A percentile compares a stretch with the other conserved stretches of the same genome.
phyloP scores from a whole-genome alignment of 2,113 vertebrate genomes.

The Oryzias celebensis region DNA sequence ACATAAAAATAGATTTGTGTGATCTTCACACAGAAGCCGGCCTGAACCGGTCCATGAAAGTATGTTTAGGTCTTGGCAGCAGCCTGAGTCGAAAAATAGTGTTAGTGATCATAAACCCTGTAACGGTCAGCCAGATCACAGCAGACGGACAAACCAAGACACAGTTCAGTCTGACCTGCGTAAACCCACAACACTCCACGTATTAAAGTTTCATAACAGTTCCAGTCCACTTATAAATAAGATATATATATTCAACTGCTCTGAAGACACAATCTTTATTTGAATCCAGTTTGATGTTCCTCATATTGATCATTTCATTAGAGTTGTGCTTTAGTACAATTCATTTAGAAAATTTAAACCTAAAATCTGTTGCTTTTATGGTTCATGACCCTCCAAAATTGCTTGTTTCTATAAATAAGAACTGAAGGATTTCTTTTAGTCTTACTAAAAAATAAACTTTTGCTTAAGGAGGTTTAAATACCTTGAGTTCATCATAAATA shows the following conservation, averaged over 20 bases:
- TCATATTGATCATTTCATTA: too few relatives aligned
- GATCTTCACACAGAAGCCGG: conserved; percentile 31
- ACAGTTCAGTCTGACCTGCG: conserved; percentile 20
- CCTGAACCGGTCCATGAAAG: conserved; percentile 15
- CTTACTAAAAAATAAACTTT: too few relatives aligned
- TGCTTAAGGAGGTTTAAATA: too few relatives aligned
- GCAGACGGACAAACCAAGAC: conserved; percentile 14
- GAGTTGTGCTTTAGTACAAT: too few relatives aligned
- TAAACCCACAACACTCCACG: conserved; percentile 4
- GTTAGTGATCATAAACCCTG: conserved; percentile 27
- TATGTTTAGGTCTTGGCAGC: conserved; percentile 52
- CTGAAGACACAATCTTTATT: too few relatives aligned
- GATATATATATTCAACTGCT: neutral
- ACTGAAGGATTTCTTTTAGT: too few relatives aligned
- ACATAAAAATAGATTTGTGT: conserved; percentile 43
- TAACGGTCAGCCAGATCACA: conserved; percentile 12
- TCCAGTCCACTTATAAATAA: conserved; percentile 1
- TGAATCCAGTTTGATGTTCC: too few relatives aligned
- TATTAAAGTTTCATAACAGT: conserved; percentile 8
- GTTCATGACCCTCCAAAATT: too few relatives aligned
- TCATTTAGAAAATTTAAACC: too few relatives aligned
- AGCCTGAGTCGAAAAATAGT: conserved; percentile 35
- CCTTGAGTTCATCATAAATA: too few relatives aligned
- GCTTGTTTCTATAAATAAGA: too few relatives aligned
- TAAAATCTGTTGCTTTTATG: too few relatives aligned